Evolutionary conservation across 2,113 vertebrate species (phyloP).

Genomic region (Muscicapa adusta): DNA sequence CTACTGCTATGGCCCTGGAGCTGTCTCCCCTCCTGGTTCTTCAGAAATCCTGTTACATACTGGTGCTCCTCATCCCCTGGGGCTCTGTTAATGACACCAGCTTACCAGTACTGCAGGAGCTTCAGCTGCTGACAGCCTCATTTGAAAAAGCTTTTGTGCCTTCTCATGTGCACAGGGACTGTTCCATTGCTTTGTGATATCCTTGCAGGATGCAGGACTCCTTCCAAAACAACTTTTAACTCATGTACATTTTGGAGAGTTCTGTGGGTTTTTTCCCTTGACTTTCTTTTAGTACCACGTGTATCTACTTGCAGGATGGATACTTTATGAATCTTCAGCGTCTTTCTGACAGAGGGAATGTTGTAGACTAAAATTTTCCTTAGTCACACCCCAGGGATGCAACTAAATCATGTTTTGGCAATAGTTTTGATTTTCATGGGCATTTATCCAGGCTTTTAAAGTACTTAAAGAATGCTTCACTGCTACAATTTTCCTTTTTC

Average conservation of each 20-base stretch:
- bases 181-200: neutral
- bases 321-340: neutral
- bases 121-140: neutral
- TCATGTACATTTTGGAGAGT: neutral
- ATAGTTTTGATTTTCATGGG: neutral
- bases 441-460: neutral
- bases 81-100: neutral
- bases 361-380: neutral
- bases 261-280: fast-evolving
- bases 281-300: neutral
- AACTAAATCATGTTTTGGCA: neutral
- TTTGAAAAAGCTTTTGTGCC: neutral
- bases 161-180: neutral
- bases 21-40: neutral
- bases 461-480: neutral
- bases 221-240: neutral
- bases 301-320: neutral
- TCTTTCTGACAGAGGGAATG: neutral
- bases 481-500: neutral
- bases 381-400: neutral
- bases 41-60: fast-evolving
- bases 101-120: neutral
- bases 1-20: neutral
- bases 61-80: neutral
- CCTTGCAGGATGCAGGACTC: neutral